Percentiles rank a stretch among this genome's conserved stretches.
Evolutionary conservation across 2,113 vertebrate genomes (phyloP).

Genomic region (Rhizomys pruinosus): DNA sequence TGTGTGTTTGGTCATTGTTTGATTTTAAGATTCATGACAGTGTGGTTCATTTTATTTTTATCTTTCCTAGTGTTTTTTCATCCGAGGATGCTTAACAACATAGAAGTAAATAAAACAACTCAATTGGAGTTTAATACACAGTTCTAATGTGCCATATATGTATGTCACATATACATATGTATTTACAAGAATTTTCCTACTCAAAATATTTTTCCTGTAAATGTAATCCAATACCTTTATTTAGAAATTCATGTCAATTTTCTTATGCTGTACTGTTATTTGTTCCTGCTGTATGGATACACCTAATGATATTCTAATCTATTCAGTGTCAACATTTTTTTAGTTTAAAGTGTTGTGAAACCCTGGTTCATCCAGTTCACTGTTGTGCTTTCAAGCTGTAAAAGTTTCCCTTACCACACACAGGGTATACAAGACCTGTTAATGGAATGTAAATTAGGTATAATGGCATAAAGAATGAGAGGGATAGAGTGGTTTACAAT

Average conservation of each 20-base stretch:
- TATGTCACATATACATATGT: not conserved
- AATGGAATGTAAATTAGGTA: not conserved
- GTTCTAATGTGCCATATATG: not conserved
- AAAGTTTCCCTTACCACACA: not conserved
- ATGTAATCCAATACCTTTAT: no score
- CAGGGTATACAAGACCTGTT: not conserved
- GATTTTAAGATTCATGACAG: no score
- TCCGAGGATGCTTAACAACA: no score
- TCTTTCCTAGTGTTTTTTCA: no score
- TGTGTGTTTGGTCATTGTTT: no score
- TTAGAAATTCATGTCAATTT: no score
- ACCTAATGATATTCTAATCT: not conserved
- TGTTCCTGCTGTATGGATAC: not conserved
- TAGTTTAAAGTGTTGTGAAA: not conserved
- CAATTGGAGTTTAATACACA: not conserved
- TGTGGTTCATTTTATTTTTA: no score
- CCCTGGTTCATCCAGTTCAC: not conserved
- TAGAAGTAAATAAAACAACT: no score
- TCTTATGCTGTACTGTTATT: no score
- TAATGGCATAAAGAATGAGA: not conserved
- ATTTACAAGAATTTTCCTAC: not conserved
- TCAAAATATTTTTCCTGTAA: not conserved
- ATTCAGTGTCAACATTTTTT: not conserved
- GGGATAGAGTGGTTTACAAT: not conserved
- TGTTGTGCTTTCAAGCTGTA: not conserved